Conservation (phyloP, 2,113 vertebrate species). For the Vireo altiloquus region DNA sequence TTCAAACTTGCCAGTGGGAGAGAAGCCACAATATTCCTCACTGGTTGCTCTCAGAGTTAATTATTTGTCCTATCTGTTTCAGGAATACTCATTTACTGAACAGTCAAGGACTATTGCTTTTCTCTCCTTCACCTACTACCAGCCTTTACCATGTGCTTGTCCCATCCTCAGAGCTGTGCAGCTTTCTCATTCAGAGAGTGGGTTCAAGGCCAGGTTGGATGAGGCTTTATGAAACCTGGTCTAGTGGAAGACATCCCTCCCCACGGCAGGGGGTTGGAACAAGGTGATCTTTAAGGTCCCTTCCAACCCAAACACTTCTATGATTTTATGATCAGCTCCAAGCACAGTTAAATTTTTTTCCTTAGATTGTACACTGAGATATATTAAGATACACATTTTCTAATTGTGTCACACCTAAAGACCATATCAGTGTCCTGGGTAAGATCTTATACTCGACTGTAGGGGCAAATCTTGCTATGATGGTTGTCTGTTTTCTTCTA, state of each 20-base stretch:
- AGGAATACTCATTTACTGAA: neutral
- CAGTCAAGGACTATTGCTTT: neutral
- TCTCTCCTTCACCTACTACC: neutral
- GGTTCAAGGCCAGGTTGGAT: neutral
- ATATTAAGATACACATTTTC: neutral
- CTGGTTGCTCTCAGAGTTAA: neutral
- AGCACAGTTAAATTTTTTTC: neutral
- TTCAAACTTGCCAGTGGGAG: neutral
- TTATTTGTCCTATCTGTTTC: neutral
- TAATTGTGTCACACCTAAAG: neutral
- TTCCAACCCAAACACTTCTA: neutral
- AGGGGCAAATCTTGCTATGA: neutral
- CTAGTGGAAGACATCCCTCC: neutral
- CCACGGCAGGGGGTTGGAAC: fast-evolving
- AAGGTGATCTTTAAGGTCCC: neutral
- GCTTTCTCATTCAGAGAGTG: neutral
- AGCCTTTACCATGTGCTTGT: neutral
- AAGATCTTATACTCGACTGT: neutral
- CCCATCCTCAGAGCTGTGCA: neutral
- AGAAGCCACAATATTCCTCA: neutral
- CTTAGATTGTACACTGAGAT: neutral
- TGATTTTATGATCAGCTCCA: neutral
- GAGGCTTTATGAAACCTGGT: neutral
- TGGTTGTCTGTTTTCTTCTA: neutral
- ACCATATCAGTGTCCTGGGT: neutral